Percentiles rank a stretch among this genome's conserved stretches.
phyloP scores from a whole-genome alignment of 2,888 invertebrate genomes.

The Glomeris marginata region DNA sequence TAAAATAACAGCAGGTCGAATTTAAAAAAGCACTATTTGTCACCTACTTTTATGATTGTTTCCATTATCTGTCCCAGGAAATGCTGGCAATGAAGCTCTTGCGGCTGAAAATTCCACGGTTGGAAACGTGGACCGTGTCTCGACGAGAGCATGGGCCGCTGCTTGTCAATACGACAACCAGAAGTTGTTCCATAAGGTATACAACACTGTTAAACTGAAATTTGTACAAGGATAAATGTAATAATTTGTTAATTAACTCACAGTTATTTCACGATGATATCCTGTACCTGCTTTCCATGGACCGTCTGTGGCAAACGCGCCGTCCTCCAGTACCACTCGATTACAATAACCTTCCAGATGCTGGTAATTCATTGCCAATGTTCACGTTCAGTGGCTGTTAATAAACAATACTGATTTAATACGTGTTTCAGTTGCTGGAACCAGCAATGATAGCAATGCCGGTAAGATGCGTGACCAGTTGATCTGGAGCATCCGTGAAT shows the following conservation, averaged over 20 bases:
- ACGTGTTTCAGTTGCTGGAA: slow-evolving; percentile 17
- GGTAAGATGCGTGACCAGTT: slow-evolving; percentile 53
- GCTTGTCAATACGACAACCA: slow-evolving; percentile 63
- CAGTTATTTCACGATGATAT: slow-evolving; percentile 85
- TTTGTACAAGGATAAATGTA: neutral
- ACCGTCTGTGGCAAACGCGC: slow-evolving; percentile 85
- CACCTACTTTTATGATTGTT: neutral
- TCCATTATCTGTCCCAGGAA: slow-evolving; percentile 21
- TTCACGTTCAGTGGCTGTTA: too few species aligned
- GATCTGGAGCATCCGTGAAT: slow-evolving; percentile 63
- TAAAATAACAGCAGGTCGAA: slow-evolving; percentile 21
- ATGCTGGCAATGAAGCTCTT: slow-evolving; percentile 38
- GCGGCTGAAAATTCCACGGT: slow-evolving; percentile 33
- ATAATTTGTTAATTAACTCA: neutral
- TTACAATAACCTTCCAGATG: slow-evolving; percentile 45
- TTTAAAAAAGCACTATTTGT: neutral
- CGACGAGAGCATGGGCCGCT: slow-evolving; percentile 78
- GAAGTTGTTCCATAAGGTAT: slow-evolving; percentile 67
- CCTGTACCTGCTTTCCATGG: slow-evolving; percentile 82
- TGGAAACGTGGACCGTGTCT: slow-evolving; percentile 43
- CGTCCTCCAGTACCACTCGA: slow-evolving; percentile 60
- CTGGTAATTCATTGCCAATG: slow-evolving; percentile 23
- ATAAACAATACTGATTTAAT: too few species aligned
- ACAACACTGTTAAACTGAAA: too few species aligned
- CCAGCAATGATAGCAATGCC: slow-evolving; percentile 27